Percentiles rank a stretch among this genome's conserved stretches.
Evolutionary conservation across 2,888 invertebrate species (phyloP).

Genomic region (Amphimallon solstitiale): DNA sequence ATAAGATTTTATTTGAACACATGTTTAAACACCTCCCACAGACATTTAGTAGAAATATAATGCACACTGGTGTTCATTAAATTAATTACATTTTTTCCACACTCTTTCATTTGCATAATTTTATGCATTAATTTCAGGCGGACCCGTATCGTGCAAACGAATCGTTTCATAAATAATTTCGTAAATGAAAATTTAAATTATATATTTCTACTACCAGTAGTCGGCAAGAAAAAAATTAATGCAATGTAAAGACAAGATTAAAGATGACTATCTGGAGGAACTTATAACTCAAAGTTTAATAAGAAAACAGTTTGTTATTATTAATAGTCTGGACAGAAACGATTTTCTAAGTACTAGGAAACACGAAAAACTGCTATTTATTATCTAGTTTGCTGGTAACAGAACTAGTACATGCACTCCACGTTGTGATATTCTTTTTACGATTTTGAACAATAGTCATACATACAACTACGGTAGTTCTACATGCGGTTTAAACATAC

Average conservation of each 20-base stretch:
- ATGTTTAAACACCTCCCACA: constrained; percentile 54
- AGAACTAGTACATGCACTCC: constrained; percentile 7
- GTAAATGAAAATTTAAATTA: constrained; percentile 62
- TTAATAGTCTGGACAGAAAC: constrained; percentile 57
- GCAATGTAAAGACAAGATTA: constrained; percentile 62
- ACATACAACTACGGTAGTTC: neutral
- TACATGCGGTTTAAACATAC: neutral
- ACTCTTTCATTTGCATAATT: constrained; percentile 33
- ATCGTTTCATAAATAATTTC: constrained; percentile 59
- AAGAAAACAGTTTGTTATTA: constrained; percentile 62
- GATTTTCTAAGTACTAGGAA: constrained; percentile 56
- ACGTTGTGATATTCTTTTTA: neutral
- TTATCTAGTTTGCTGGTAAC: constrained; percentile 44
- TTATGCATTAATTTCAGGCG: constrained; percentile 29
- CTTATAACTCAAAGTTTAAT: constrained; percentile 63
- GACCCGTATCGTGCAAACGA: constrained; percentile 53
- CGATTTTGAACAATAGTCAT: neutral
- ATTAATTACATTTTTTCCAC: constrained; percentile 39
- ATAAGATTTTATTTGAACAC: constrained; percentile 60
- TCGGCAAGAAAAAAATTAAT: constrained; percentile 53
- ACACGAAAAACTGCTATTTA: constrained; percentile 58
- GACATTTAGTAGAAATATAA: constrained; percentile 37
- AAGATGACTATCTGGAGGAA: constrained; percentile 61
- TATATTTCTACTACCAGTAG: constrained; percentile 50
- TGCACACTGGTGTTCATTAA: constrained; percentile 32